A percentile compares a stretch with the other conserved stretches of the same genome.
Evolutionary conservation across 30 jellyfish, hydroid and myxozoan genomes (phyloP).

Genomic region (Cassiopea andromeda): DNA sequence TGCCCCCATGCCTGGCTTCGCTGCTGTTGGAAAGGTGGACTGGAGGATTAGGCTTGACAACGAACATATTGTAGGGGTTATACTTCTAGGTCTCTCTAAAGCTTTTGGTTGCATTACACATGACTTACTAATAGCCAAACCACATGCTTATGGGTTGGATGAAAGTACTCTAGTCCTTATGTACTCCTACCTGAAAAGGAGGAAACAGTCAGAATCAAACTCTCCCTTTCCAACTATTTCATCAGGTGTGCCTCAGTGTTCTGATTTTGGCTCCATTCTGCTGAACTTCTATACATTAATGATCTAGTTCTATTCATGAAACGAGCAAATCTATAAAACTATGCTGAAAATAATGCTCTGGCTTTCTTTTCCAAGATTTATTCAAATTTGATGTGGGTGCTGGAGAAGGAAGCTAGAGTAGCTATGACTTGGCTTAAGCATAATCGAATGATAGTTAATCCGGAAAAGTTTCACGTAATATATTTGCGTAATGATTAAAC

Average conservation of each 20-base stretch:
- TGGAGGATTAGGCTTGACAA: no score
- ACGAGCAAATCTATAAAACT: constrained; percentile 9
- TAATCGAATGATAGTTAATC: constrained; percentile 52
- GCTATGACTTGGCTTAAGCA: constrained; percentile 2
- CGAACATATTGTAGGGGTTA: no score
- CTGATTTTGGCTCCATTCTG: constrained; percentile 21
- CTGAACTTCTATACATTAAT: not conserved
- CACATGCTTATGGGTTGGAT: no score
- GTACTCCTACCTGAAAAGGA: not conserved
- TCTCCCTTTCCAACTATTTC: not conserved
- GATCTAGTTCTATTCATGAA: constrained; percentile 22
- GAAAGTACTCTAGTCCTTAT: not conserved
- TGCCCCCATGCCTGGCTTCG: no score
- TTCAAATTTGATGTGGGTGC: not conserved
- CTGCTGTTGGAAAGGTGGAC: no score
- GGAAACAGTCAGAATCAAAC: not conserved
- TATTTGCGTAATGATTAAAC: constrained; percentile 8
- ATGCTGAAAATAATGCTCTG: constrained; percentile 31
- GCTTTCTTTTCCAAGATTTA: constrained; percentile 12
- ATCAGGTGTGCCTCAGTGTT: constrained; percentile 55
- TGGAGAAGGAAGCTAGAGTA: not conserved
- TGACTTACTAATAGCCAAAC: no score
- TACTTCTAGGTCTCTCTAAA: no score
- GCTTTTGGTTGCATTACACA: no score
- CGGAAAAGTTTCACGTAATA: constrained; percentile 47